Evolutionary conservation across 2,113 vertebrate species (phyloP).

Genomic region (Sarotherodon lohbergeri): DNA sequence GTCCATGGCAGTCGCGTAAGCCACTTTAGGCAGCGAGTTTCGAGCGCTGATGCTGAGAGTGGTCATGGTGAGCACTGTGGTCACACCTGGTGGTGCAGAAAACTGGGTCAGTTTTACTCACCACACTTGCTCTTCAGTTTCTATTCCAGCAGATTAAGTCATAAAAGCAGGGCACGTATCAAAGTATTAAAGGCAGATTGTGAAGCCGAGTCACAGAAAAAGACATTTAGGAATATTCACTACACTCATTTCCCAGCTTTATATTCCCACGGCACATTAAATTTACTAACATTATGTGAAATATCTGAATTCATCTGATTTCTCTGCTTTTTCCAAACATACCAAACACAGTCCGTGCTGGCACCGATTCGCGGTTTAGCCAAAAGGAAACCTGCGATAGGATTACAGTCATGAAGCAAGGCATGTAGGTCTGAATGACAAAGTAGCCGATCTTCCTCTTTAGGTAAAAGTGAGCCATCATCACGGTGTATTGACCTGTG

Average conservation of each 20-base stretch:
- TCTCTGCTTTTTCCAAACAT: constrained; percentile 54
- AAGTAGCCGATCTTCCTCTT: constrained; percentile 98
- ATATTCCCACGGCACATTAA: accelerated
- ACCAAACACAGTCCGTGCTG: constrained; percentile 96
- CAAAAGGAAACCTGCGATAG: constrained; percentile 97
- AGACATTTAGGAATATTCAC: neutral
- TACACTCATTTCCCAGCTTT: neutral
- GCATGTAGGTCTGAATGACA: constrained; percentile 97
- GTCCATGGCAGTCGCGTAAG: constrained; percentile 98
- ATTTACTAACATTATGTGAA: neutral
- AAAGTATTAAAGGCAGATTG: neutral
- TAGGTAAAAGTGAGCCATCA: constrained; percentile 96
- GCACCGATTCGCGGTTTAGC: constrained; percentile 96
- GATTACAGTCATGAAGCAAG: constrained; percentile 98
- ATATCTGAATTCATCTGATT: neutral
- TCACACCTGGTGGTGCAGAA: constrained; percentile 78
- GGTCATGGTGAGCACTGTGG: constrained; percentile 97
- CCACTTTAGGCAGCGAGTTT: constrained; percentile 96
- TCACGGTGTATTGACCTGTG: constrained; percentile 92
- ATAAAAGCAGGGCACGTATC: neutral
- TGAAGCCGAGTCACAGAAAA: neutral
- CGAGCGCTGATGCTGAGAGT: constrained; percentile 96
- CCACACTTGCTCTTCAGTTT: neutral
- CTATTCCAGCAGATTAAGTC: neutral
- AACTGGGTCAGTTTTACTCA: constrained; percentile 12